Base-by-base conservation (phyloP, 2,888 invertebrate genomes). In the Amblyjoppa fuscipennis region DNA sequence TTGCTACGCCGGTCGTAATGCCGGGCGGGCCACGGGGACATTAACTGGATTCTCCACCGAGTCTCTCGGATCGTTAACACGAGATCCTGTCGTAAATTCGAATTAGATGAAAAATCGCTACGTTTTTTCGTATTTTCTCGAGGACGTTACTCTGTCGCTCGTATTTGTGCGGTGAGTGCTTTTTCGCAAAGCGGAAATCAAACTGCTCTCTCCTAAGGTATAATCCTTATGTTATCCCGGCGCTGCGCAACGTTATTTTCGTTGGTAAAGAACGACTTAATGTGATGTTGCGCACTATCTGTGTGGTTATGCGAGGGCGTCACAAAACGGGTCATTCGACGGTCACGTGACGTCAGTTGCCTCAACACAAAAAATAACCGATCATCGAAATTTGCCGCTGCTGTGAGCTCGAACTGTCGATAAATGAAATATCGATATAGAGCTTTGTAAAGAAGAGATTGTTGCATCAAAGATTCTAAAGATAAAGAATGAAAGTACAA, bases 1-100 rank as follows among this genome's bases (percentile, higher is more conserved):
- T 45, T 13, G 45, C 45, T 31, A 45, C 28, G 3, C 61, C 38
- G 74, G 13, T 61, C 74, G 25, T 28, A 59, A 11, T 59, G 28
- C 41, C 28, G 34, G 25, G 25, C 59, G 41, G 59, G 9, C 61
- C 59, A 9, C 25, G 28, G n/a, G 28, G 28, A 28, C 59, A 74
- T 64, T 41, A 28, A n/a, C 45, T 25, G 69, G 59, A 70, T 69
- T 56, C 45, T 59, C 78, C 34, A 53, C 25, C 59, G 25, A 28
- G 59, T 28, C 6, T 59, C 59, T 28, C 59, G 41, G 69, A 70
- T 78, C 78, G 66, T 78, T 78, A 78, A 61, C 78, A 78, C 78
- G 69, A 56, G 13, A 69, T 28, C 45, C 45, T 74, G 59, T n/a
- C 74, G 74, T 74, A 61, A 61, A 59, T 74, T 74, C 59, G 59